A percentile compares a stretch with the other conserved stretches of the same genome.
Conservation (phyloP, 2,113 vertebrate species). For the Neofelis nebulosa region DNA sequence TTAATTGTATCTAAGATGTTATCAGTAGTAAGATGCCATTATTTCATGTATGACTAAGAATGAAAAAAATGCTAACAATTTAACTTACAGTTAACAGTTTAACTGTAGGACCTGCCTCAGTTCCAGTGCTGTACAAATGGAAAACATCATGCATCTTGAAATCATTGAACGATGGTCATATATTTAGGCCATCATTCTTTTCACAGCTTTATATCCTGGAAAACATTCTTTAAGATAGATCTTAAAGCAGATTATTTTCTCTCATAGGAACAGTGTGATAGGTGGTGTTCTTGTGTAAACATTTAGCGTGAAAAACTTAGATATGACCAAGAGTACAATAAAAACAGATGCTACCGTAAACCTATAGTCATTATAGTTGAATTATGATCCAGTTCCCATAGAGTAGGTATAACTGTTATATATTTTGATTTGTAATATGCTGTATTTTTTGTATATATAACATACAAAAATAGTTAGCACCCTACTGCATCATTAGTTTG, state of each 20-base stretch:
- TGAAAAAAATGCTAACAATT: not conserved
- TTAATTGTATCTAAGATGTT: not conserved
- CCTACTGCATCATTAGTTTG: not conserved
- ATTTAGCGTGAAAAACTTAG: not conserved
- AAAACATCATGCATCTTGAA: not conserved
- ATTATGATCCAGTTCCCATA: not conserved
- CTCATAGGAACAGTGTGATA: not conserved
- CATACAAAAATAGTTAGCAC: not conserved
- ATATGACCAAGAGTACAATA: not conserved
- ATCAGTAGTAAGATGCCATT: not conserved
- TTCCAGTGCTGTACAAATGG: not conserved
- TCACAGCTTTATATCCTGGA: not conserved
- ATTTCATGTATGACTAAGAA: conserved; percentile 22
- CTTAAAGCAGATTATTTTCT: conserved; percentile 18
- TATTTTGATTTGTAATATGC: conserved; percentile 21
- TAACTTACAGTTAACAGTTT: not conserved
- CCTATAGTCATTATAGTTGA: not conserved
- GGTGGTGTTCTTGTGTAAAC: not conserved
- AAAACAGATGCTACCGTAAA: not conserved
- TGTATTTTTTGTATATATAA: not conserved
- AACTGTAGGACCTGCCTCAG: not conserved
- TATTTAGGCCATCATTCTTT: not conserved
- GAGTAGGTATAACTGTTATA: not conserved
- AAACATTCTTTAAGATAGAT: not conserved
- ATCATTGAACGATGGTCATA: not conserved